These are phyloP conservation scores for Galerucella nymphaeae DNA, from an alignment of 2,888 invertebrate species.

Conservation along the genomic window DNA sequence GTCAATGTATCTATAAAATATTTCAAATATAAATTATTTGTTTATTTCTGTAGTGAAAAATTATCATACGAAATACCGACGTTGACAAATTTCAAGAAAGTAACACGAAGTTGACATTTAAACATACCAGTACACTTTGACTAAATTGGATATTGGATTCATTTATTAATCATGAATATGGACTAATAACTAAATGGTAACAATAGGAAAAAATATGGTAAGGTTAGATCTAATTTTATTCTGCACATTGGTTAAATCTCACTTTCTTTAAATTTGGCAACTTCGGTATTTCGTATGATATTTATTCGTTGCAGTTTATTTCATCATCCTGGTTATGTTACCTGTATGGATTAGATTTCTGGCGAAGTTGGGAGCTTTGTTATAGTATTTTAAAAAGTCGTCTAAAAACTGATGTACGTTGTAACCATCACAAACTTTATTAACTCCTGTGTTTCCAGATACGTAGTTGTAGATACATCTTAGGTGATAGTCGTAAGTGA, in stretches of 20 bases:
- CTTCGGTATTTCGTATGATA: too few species aligned
- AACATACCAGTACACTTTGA: too few species aligned
- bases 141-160: too few species aligned
- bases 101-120: too few species aligned
- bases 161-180: too few species aligned
- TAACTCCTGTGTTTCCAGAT: constrained; percentile 68
- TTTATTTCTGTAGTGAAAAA: background rate
- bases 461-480: constrained; percentile 75
- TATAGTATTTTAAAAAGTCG: constrained; percentile 82
- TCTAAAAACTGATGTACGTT: constrained; percentile 79
- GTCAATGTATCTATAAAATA: constrained; percentile 67
- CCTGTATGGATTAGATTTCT: constrained; percentile 78
- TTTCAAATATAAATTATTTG: constrained; percentile 17
- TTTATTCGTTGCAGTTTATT: background rate
- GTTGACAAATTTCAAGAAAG: too few species aligned
- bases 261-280: too few species aligned
- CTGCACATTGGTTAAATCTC: too few species aligned
- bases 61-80: too few species aligned
- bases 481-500: constrained; percentile 81
- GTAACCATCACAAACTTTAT: constrained; percentile 70
- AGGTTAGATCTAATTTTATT: too few species aligned
- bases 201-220: too few species aligned
- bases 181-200: too few species aligned
- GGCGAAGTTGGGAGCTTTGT: constrained; percentile 80
- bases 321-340: constrained; percentile 53